These are phyloP conservation scores for Oasisia sp. DNA, from an alignment of 2,888 invertebrate species.

Conservation along the genomic window DNA sequence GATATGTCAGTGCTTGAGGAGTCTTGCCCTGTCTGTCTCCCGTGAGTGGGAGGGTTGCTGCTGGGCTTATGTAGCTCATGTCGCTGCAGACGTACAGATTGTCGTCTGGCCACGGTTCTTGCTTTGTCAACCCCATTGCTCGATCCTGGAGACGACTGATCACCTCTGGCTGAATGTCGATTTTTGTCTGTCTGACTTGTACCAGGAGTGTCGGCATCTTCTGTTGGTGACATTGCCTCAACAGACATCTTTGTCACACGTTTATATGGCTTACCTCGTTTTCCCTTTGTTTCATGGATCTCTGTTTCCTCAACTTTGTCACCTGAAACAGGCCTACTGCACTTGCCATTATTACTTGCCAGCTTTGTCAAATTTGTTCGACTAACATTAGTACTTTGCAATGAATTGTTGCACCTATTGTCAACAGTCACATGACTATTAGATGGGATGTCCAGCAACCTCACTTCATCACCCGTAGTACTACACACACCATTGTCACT, in stretches of 20 bases:
- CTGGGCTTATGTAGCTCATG: background rate
- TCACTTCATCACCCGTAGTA: background rate
- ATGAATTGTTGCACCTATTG: background rate
- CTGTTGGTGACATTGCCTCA: background rate
- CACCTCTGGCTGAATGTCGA: background rate
- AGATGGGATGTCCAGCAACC: background rate
- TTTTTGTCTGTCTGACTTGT: background rate
- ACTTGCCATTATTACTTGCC: background rate
- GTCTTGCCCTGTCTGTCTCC: background rate
- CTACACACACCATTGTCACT: background rate
- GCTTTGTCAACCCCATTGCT: background rate
- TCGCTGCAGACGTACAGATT: background rate
- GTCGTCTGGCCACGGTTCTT: background rate
- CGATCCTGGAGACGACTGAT: background rate
- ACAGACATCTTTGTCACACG: no score
- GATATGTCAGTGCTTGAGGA: background rate
- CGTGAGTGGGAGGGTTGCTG: background rate
- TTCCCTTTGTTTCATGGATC: no score
- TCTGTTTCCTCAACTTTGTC: no score
- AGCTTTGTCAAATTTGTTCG: background rate
- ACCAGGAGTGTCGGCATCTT: background rate
- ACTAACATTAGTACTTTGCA: background rate
- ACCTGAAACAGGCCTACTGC: background rate
- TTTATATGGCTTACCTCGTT: no score
- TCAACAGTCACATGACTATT: background rate